phyloP scores from a whole-genome alignment of 2,797 vertebrate species.

The Phataginus tetradactyla region DNA sequence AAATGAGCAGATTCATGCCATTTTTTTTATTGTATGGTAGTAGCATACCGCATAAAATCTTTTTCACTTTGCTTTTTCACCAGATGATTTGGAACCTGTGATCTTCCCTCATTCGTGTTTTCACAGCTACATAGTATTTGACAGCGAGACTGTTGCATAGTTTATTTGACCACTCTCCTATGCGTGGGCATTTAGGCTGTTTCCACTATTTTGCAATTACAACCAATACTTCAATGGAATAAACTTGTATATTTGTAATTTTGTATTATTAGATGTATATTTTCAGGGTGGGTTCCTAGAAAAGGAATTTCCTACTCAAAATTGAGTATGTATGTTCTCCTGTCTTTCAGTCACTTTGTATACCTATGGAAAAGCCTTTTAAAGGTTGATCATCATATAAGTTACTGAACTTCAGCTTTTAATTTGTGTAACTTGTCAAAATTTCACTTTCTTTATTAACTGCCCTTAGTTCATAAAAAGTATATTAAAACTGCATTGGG shows the following conservation, averaged over 20 bases:
- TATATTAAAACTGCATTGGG: conserved; percentile 24
- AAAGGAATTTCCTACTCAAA: not conserved
- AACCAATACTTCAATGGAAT: not conserved
- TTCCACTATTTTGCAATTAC: not conserved
- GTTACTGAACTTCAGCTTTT: conserved; percentile 5
- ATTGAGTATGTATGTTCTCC: not conserved
- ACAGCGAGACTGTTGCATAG: not conserved
- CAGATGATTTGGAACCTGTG: not conserved
- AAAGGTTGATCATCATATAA: not conserved
- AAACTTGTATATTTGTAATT: not conserved
- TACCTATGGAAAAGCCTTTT: not conserved
- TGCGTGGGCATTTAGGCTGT: not conserved
- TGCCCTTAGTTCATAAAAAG: conserved; percentile 16
- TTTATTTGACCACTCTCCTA: not conserved
- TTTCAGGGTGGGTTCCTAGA: conserved; percentile 1
- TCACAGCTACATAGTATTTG: not conserved
- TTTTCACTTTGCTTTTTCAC: not conserved
- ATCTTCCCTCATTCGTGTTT: not conserved
- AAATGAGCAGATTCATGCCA: not conserved
- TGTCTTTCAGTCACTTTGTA: not conserved
- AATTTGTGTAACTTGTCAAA: conserved; percentile 38
- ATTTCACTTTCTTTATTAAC: conserved; percentile 25
- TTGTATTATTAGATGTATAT: not conserved
- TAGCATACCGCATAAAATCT: not conserved
- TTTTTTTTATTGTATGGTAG: not conserved